Percentiles rank a stretch among this genome's conserved stretches.
Evolutionary conservation across 2,888 invertebrate species (phyloP).

Genomic region (Calameuta pallipes): DNA sequence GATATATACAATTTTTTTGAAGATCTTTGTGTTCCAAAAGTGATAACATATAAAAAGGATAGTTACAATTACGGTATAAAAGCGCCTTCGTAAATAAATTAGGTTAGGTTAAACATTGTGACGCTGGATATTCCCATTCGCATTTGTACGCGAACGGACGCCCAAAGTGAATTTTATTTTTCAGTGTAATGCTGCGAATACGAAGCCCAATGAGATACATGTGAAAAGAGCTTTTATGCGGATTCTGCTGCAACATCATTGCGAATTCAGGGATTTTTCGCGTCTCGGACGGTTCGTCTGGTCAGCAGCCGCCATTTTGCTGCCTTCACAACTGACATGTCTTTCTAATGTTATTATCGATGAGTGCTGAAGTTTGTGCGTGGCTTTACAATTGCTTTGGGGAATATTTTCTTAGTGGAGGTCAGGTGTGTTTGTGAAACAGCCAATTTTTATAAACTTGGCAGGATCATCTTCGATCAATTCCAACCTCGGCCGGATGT

Average conservation of each 20-base stretch:
- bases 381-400: conserved; percentile 19
- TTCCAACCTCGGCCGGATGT: conserved; percentile 32
- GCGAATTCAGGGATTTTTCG: conserved; percentile 17
- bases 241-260: conserved; percentile 2
- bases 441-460: background rate
- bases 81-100: background rate
- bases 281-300: conserved; percentile 38
- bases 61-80: background rate
- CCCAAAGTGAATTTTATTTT: background rate
- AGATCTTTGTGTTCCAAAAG: background rate
- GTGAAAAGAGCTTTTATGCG: background rate
- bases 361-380: conserved; percentile 39
- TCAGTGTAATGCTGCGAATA: background rate
- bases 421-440: background rate
- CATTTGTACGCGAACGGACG: background rate
- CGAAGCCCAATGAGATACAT: background rate
- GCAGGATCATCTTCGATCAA: background rate
- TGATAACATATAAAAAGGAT: background rate
- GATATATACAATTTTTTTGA: background rate
- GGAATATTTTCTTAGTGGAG: background rate
- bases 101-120: background rate
- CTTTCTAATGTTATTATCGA: conserved; percentile 63
- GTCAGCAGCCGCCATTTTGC: conserved; percentile 56
- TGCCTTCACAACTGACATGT: conserved; percentile 58
- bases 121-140: background rate